These are phyloP conservation scores for Hyles euphorbiae DNA, from an alignment of 1,140 invertebrate species.

Conservation along the genomic window DNA sequence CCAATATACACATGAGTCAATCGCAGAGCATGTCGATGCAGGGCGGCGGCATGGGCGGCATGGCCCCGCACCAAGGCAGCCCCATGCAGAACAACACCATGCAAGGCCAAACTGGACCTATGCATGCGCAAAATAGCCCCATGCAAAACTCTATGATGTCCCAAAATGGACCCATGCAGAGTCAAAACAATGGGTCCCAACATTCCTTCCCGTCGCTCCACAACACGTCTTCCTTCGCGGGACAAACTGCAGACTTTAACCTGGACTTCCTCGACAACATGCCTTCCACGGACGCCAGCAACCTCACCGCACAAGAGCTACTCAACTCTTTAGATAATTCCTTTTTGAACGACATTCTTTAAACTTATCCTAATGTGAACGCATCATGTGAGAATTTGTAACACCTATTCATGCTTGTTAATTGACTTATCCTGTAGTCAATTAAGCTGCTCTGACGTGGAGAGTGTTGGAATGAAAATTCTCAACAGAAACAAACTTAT, in stretches of 20 bases:
- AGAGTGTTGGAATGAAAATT: too few relatives aligned
- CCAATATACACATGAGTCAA: slow-evolving; percentile 81
- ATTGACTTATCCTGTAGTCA: slow-evolving; percentile 23
- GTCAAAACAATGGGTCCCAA: slow-evolving; percentile 29
- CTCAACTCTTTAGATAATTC: slow-evolving; percentile 80
- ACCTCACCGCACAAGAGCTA: slow-evolving; percentile 85
- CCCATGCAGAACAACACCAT: slow-evolving; percentile 49
- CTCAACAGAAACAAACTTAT: slow-evolving; percentile 15
- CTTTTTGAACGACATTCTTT: slow-evolving; percentile 69
- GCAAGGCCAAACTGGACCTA: slow-evolving; percentile 30
- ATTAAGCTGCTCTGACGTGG: slow-evolving; percentile 11
- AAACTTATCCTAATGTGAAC: slow-evolving; percentile 12
- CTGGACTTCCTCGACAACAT: slow-evolving; percentile 89
- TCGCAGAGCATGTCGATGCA: slow-evolving; percentile 80
- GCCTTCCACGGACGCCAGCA: slow-evolving; percentile 80
- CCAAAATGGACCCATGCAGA: slow-evolving; percentile 47
- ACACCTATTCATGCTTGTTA: slow-evolving; percentile 13
- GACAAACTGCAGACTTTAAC: slow-evolving; percentile 82
- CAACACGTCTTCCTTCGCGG: slow-evolving; percentile 75
- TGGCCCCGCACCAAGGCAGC: slow-evolving; percentile 40
- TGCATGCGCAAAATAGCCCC: slow-evolving; percentile 36
- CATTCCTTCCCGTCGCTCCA: slow-evolving; percentile 59
- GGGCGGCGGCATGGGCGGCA: slow-evolving; percentile 58
- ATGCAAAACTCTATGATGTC: slow-evolving; percentile 46
- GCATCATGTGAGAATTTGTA: slow-evolving; percentile 4